Percentiles rank a stretch among this genome's conserved stretches.
Evolutionary conservation across 2,888 invertebrate species (phyloP).

Genomic region (Harpalus rubripes): DNA sequence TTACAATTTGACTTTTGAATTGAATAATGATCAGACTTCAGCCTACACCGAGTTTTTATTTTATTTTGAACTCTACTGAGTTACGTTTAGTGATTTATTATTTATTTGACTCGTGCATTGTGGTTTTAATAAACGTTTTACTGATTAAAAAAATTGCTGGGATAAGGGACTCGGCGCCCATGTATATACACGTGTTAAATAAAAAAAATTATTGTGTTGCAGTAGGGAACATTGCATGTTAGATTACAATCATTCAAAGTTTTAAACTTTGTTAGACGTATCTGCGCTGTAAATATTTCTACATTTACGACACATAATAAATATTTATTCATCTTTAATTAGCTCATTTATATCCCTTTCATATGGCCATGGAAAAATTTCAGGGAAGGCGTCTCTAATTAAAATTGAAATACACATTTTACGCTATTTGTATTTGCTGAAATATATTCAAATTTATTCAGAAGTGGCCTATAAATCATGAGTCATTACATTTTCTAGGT

Average conservation of each 20-base stretch:
- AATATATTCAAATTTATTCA: conserved; percentile 66
- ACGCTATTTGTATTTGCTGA: conserved; percentile 61
- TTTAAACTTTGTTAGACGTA: conserved; percentile 36
- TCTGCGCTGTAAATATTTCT: conserved; percentile 28
- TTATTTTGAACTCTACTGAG: no score
- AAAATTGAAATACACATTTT: conserved; percentile 63
- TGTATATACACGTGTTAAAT: conserved; percentile 36
- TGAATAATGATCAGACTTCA: no score
- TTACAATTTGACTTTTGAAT: no score
- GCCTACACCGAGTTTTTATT: no score
- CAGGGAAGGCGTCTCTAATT: conserved; percentile 48
- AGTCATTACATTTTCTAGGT: conserved; percentile 61
- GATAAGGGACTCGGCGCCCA: no score
- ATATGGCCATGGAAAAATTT: conserved; percentile 12
- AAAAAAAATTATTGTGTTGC: conserved; percentile 22
- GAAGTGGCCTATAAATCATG: conserved; percentile 57
- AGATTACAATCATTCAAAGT: conserved; percentile 27
- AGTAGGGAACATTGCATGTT: conserved; percentile 14
- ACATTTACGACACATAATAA: conserved; percentile 45
- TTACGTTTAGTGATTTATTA: no score
- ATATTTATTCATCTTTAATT: conserved; percentile 55
- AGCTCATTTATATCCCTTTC: conserved; percentile 12
- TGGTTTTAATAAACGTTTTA: no score
- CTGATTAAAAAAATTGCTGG: no score
- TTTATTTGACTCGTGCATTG: no score